Base-by-base conservation (phyloP, 2,888 invertebrate species). In the Ophion slaviceki region DNA sequence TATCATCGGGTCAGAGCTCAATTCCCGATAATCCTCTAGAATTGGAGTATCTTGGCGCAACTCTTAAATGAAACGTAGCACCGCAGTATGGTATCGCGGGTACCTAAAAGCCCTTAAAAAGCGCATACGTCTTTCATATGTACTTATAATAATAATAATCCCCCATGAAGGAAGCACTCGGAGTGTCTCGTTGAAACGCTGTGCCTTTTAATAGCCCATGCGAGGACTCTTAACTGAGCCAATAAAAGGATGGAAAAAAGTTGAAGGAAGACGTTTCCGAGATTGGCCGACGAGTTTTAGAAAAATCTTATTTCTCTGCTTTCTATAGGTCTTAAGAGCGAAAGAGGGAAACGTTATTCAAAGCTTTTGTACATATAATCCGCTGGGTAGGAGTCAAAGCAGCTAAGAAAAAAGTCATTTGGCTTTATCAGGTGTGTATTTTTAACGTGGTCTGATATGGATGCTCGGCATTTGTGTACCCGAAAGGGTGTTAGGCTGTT, bases 1-100 rank as follows among this genome's bases (percentile, higher is more conserved):
- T 88, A 88, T 70, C 83, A 82, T 84, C 78, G 78, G 86, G 88
- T 89, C 89, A 87, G 86, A 88, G 89, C 88, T 89, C 87, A 89
- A 88, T 86, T 88, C 89, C 74, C 86, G 89, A 89, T 89, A 89
- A 89, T 89, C 88, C 86, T 75, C 67, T 76, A 82, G 86, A 86
- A 87, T 87, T 82, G 80, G 77, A 86, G 86, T 71, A 68, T 71
- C 82, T 78, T 72, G 82, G 74, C 53, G 62, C 59, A 74, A 53
- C 61, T 17, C 86, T 79, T 67, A 82, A 76, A 70, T 53, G 61
- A 80, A 72, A 76, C 59, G 57, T 61, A 71, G 64, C 17, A 71
- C 75, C 32, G 71, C 32, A 17, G 77, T 20, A 17, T 64, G 66
- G 72, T 64, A 80, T 76, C 76, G 20, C 62, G 40, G 74, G 53